A percentile compares a stretch with the other conserved stretches of the same genome.
phyloP scores from a whole-genome alignment of 1,140 invertebrate species.

The Drosophila takahashii region DNA sequence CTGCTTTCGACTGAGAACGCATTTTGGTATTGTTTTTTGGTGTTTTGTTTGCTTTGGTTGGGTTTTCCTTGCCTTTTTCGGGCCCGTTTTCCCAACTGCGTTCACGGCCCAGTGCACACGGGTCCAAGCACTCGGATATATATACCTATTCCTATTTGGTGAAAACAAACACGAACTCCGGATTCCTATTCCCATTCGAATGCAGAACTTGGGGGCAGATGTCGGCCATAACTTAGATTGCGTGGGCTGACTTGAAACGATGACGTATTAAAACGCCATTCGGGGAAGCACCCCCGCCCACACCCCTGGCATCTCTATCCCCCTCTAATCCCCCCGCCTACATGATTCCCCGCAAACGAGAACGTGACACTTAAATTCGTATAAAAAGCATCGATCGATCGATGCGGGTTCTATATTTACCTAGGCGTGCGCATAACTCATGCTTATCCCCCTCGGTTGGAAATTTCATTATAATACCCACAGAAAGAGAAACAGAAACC shows the following conservation, averaged over 20 bases:
- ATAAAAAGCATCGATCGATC: constrained; percentile 80
- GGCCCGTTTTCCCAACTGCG: constrained; percentile 48
- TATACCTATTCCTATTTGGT: constrained; percentile 58
- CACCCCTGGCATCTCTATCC: neutral
- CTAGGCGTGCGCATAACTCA: constrained; percentile 73
- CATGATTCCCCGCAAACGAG: constrained; percentile 18
- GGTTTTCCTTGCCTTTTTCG: constrained; percentile 54
- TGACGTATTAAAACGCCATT: constrained; percentile 81
- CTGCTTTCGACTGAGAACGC: constrained; percentile 54
- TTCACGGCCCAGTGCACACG: constrained; percentile 68
- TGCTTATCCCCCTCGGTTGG: constrained; percentile 62
- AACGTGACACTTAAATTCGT: constrained; percentile 81
- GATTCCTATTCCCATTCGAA: constrained; percentile 58
- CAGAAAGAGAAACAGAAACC: neutral
- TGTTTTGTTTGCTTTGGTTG: constrained; percentile 38
- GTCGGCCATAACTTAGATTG: constrained; percentile 76
- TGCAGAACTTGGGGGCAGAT: constrained; percentile 70
- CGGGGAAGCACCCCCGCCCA: constrained; percentile 20
- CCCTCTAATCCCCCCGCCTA: constrained; percentile 20
- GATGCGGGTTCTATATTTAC: constrained; percentile 81
- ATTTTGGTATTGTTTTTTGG: constrained; percentile 44
- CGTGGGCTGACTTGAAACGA: constrained; percentile 74
- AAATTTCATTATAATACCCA: constrained; percentile 58
- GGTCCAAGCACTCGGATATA: constrained; percentile 30
- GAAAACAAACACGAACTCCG: constrained; percentile 76